These are phyloP conservation scores for Scortum barcoo DNA, from an alignment of 2,113 vertebrate species.

Conservation along the genomic window DNA sequence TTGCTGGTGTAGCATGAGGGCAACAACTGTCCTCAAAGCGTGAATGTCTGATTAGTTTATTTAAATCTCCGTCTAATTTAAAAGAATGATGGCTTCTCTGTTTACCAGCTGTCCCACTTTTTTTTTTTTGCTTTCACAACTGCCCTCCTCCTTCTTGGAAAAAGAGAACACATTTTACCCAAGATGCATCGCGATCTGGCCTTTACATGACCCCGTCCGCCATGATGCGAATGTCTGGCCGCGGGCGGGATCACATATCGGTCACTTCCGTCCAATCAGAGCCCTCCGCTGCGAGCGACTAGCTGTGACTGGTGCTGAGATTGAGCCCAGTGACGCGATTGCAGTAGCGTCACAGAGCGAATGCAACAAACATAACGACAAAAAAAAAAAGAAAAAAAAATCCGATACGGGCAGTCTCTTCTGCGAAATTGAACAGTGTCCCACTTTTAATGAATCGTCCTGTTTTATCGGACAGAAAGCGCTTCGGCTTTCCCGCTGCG, in stretches of 20 bases:
- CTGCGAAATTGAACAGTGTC: slow-evolving; percentile 34
- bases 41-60: slow-evolving; percentile 68
- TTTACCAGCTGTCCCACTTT: slow-evolving; percentile 72
- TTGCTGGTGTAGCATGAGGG: slow-evolving; percentile 49
- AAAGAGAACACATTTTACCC: slow-evolving; percentile 69
- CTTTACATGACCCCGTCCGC: slow-evolving; percentile 74
- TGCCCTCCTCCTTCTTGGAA: slow-evolving; percentile 25
- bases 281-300: slow-evolving; percentile 3
- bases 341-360: not conserved
- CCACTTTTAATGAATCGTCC: slow-evolving; percentile 52
- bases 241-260: slow-evolving; percentile 50
- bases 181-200: slow-evolving; percentile 76
- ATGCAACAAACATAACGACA: not conserved
- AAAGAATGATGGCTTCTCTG: slow-evolving; percentile 54
- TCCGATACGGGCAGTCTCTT: not conserved
- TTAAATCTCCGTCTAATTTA: slow-evolving; percentile 70
- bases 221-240: slow-evolving; percentile 64
- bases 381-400: slow-evolving; percentile 11
- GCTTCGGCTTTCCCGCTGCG: slow-evolving; percentile 36
- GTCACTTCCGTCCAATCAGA: slow-evolving; percentile 74
- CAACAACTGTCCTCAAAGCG: slow-evolving; percentile 46
- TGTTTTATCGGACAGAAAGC: slow-evolving; percentile 28
- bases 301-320: slow-evolving; percentile 15
- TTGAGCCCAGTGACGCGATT: not conserved
- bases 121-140: slow-evolving; percentile 59